Evolutionary conservation across 1,140 invertebrate genomes (phyloP), one percentile per base, ranked within the genome.

Genomic region (Brachionus manjavacas): DNA sequence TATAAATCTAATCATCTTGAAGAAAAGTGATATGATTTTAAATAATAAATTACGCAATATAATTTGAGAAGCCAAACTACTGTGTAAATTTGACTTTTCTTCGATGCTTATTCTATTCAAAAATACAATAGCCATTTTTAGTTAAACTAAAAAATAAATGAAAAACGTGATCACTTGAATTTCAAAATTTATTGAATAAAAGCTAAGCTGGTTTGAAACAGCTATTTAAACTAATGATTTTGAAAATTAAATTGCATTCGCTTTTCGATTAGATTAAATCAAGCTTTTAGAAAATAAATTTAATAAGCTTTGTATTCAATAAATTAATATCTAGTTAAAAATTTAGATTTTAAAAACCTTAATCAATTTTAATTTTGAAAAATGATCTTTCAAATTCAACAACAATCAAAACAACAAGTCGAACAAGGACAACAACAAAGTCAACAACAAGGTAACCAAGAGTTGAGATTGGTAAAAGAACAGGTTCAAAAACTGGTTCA

Each of bases 311-410:
- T 35, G 4, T 35, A 7, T 35, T 35, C 31, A 35, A 35, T 7
- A 7, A 7, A 35, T 35, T 35, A 3, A 35, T 35, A 35, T 35
- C 4, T 7, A 35, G 31, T 35, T 35, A 3, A 7, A 3, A 35
- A 35, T 76, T 76, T 14, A 76, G 43, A 72, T 72, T 72, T 76
- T 76, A 76, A 76, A 46, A 39, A 16, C 11, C 41, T 14, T 25
- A 76, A 20, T 23, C 41, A 20, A 49, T 49, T 76, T 76, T 49
- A 46, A 52, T 49, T 1, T 76, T 49, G 43, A 76, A 49, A 76
- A 76, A 76, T 76, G 72, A 76, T 76, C 72, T 49, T 28, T 49
- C 72, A 76, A 43, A n/a, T 41, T 23, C 31, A 74, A 39, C 12
- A 74, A 43, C 9, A 74, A 74, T n/a, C 14, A 3, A n/a, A 25